Evolutionary conservation across 1,140 invertebrate species (phyloP).

Genomic region (Trichonephila clavipes): DNA sequence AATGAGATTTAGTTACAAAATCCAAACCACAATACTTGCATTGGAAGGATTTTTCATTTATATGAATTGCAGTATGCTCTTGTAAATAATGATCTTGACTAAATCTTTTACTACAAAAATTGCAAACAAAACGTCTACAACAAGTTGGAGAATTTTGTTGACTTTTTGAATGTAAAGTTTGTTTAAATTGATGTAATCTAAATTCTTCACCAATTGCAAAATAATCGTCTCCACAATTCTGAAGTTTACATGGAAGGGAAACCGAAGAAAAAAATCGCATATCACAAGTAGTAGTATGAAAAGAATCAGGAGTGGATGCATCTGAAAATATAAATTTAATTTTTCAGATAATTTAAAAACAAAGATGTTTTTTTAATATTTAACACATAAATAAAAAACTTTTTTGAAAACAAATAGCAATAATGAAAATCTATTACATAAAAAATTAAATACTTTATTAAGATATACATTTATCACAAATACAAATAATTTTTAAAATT

Average conservation of each 20-base stretch:
- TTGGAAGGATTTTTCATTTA: neutral
- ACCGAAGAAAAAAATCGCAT: conserved; percentile 34
- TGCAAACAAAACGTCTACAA: conserved; percentile 5
- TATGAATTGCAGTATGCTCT: neutral
- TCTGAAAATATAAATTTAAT: conserved; percentile 1
- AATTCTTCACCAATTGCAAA: conserved; percentile 22
- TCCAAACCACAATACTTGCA: conserved; percentile 37
- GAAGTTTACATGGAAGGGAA: conserved; percentile 48
- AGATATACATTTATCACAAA: too few relatives aligned
- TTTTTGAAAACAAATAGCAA: too few relatives aligned
- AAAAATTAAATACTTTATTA: too few relatives aligned
- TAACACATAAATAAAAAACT: too few relatives aligned
- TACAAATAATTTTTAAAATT: too few relatives aligned
- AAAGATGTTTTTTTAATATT: too few relatives aligned
- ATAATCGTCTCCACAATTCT: conserved; percentile 43
- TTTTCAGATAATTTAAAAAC: too few relatives aligned
- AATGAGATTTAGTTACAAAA: conserved; percentile 30
- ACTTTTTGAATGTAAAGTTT: neutral
- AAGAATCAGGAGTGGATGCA: conserved; percentile 4
- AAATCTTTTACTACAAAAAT: conserved; percentile 37
- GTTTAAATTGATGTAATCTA: conserved; percentile 20
- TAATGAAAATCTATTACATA: too few relatives aligned
- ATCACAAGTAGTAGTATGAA: conserved; percentile 14
- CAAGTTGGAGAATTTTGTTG: neutral
- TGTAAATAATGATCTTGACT: conserved; percentile 14